A percentile compares a stretch with the other conserved stretches of the same genome.
These are phyloP conservation scores for Neria commutata DNA, from an alignment of 2,888 invertebrate species.

Conservation along the genomic window DNA sequence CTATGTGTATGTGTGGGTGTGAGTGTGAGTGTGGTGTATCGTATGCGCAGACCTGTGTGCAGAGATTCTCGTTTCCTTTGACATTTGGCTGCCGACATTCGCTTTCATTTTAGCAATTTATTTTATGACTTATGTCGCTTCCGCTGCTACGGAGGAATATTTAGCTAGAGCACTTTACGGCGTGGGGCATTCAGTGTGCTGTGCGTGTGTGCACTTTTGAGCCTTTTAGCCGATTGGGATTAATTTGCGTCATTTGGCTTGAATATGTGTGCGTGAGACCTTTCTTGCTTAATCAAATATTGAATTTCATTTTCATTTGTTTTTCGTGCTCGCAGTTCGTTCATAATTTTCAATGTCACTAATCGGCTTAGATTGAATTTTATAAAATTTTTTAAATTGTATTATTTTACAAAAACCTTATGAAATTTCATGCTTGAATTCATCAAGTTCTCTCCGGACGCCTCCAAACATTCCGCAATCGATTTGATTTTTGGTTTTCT, in stretches of 20 bases:
- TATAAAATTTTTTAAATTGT: no score
- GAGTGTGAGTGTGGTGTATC: neutral
- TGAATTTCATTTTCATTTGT: slow-evolving; percentile 50
- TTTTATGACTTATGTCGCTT: slow-evolving; percentile 1
- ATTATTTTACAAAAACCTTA: no score
- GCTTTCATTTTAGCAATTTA: neutral
- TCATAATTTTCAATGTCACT: no score
- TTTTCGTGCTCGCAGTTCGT: slow-evolving; percentile 39
- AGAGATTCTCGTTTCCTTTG: neutral
- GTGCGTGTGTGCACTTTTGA: neutral
- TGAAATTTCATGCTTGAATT: no score
- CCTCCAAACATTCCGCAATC: no score
- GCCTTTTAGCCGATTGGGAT: neutral
- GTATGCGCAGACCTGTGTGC: no score
- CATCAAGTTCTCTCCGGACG: no score
- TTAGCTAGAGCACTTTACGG: neutral
- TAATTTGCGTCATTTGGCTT: neutral
- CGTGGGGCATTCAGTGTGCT: neutral
- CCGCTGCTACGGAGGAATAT: no score
- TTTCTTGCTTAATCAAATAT: no score
- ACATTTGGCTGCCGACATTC: no score
- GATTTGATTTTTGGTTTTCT: no score
- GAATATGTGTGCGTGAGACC: neutral
- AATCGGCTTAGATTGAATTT: no score
- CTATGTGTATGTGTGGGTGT: neutral